Evolutionary conservation across 1,140 invertebrate species (phyloP), one percentile per base, ranked within the genome.

Genomic region (Anastatus disparis): DNA sequence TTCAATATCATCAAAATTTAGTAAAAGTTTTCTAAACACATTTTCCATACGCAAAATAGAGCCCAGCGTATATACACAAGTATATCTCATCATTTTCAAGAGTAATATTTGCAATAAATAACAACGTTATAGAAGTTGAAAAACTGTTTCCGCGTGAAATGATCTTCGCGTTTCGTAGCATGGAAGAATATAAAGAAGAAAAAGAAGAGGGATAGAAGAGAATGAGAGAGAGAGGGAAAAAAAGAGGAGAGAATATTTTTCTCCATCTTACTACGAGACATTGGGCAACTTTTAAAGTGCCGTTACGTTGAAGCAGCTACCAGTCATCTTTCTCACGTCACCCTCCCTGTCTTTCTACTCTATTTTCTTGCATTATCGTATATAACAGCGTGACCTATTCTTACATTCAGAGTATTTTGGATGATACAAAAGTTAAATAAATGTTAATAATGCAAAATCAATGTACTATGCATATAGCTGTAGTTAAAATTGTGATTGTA

Each of bases 211-310:
- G 7, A 42, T 17, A 12, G 3, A 1, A 26, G 22, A 2, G 2
- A 7, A 42, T 15, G 26, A 3, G 3, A 26, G 22, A 0, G 1
- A 9, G 24, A 61, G 17, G 27, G 10, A 44, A 44, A 3, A 29
- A 24, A n/a, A 44, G 22, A n/a, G 22, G 31, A 35, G 31, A 17
- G 10, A 7, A 35, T 42, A 65, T 65, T 65, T 55, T 42, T 53
- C 20, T 56, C 27, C 40, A 58, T 68, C 55, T 55, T 10, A 15
- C 31, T 2, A 27, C 17, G 42, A 58, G 40, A 62, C 70, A 70
- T 72, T 74, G 62, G 13, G 63, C 22, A 72, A 74, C 69, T 70
- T 74, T 74, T 55, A 72, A 74, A 76, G 61, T 72, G 63, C 48
- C 70, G 62, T 76, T 74, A 67, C 42, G 20, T 15, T 13, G 17